Conservation (phyloP, 2,888 invertebrate species). For the Dascillus cervinus region DNA sequence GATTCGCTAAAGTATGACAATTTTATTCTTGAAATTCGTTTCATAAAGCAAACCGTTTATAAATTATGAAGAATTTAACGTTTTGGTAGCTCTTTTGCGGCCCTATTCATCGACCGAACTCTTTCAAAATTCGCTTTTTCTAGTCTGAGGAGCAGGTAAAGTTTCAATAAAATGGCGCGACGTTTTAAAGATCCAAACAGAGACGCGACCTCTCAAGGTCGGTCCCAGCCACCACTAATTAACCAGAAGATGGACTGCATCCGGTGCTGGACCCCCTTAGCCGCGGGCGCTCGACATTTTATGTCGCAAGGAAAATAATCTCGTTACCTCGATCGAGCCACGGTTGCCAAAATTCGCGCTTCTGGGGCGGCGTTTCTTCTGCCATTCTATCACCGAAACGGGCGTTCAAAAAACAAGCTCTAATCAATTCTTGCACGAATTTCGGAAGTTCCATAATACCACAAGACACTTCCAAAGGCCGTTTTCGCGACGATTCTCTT, state of each 20-base stretch:
- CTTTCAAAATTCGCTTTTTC: no score
- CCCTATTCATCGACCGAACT: no score
- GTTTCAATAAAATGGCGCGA: no score
- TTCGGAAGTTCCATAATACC: constrained; percentile 32
- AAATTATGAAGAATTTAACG: no score
- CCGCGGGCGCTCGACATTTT: constrained; percentile 2
- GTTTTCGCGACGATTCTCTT: neutral
- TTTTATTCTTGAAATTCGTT: no score
- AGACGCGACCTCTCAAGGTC: constrained; percentile 8
- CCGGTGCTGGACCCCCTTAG: constrained; percentile 18
- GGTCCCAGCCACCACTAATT: constrained; percentile 9
- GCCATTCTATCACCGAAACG: constrained; percentile 12
- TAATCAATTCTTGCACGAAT: constrained; percentile 31
- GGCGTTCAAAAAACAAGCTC: constrained; percentile 25
- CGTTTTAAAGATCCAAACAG: no score
- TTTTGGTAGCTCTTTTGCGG: no score
- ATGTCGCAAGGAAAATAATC: neutral
- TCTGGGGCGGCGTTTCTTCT: constrained; percentile 10
- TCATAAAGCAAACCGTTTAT: no score
- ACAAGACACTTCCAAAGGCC: constrained; percentile 3
- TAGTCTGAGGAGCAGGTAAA: no score
- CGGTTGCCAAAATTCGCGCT: constrained; percentile 39
- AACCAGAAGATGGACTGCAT: constrained; percentile 26
- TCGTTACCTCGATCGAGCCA: constrained; percentile 38
- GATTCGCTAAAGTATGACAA: no score